Evolutionary conservation across 2,888 invertebrate genomes (phyloP).

Genomic region (Cerastis rubricosa): DNA sequence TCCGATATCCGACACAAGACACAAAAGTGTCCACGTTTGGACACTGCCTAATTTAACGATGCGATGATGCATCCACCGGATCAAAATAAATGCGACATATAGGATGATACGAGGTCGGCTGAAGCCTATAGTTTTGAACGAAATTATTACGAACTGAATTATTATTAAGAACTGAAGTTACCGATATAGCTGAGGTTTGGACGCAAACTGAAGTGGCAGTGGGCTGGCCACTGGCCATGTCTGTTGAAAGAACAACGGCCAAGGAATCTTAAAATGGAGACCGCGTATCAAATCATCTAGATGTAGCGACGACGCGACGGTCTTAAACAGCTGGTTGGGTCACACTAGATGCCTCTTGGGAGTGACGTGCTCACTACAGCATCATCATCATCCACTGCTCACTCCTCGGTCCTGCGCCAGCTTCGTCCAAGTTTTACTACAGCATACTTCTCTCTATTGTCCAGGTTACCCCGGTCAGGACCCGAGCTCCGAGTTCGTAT

Average conservation of each 20-base stretch:
- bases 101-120: neutral
- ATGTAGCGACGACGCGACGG: neutral
- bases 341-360: neutral
- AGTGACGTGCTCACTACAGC: neutral
- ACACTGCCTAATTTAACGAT: neutral
- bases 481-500: slow-evolving; percentile 83
- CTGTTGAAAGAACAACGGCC: neutral
- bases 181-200: neutral
- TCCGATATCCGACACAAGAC: too few relatives aligned
- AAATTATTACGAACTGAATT: too few relatives aligned
- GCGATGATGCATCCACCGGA: neutral
- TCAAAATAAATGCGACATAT: neutral
- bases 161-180: neutral
- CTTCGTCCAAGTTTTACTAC: too few relatives aligned
- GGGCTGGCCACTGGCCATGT: neutral
- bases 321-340: neutral
- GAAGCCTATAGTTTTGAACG: neutral
- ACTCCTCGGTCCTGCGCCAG: too few relatives aligned
- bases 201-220: neutral
- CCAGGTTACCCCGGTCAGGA: slow-evolving; percentile 86
- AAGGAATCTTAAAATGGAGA: neutral
- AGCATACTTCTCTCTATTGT: neutral
- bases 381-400: too few relatives aligned
- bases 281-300: neutral
- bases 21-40: too few relatives aligned